phyloP scores from a whole-genome alignment of 92 coral and sea anemone species.

The Anthopleura xanthogrammica region DNA sequence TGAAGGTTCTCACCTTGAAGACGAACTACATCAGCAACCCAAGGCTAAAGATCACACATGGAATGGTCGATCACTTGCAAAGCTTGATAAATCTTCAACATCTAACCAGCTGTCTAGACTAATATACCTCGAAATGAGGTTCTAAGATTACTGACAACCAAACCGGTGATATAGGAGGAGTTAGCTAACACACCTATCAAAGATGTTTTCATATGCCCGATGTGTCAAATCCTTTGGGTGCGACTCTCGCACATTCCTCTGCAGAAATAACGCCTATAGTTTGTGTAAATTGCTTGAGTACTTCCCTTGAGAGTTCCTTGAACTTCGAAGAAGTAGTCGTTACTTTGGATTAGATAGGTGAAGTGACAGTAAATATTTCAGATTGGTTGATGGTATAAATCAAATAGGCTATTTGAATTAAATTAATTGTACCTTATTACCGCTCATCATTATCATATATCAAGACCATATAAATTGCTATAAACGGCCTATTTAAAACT shows the following conservation, averaged over 20 bases:
- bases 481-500: neutral
- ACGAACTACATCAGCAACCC: neutral
- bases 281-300: neutral
- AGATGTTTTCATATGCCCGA: constrained; percentile 36
- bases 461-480: neutral
- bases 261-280: neutral
- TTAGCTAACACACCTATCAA: constrained; percentile 34
- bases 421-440: neutral
- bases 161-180: constrained; percentile 34
- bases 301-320: neutral
- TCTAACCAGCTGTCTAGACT: constrained; percentile 28
- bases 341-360: neutral
- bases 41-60: neutral
- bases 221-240: constrained; percentile 35
- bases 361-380: neutral
- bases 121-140: constrained; percentile 6
- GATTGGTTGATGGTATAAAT: neutral
- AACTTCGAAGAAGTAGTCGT: neutral
- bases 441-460: constrained; percentile 1
- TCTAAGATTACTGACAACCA: constrained; percentile 35
- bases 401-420: neutral
- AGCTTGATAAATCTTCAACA: constrained; percentile 6
- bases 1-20: neutral
- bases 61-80: neutral
- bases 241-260: constrained; percentile 34